A percentile compares a stretch with the other conserved stretches of the same genome.
phyloP scores from a whole-genome alignment of 2,888 invertebrate species.

The Camptogramma bilineatum region DNA sequence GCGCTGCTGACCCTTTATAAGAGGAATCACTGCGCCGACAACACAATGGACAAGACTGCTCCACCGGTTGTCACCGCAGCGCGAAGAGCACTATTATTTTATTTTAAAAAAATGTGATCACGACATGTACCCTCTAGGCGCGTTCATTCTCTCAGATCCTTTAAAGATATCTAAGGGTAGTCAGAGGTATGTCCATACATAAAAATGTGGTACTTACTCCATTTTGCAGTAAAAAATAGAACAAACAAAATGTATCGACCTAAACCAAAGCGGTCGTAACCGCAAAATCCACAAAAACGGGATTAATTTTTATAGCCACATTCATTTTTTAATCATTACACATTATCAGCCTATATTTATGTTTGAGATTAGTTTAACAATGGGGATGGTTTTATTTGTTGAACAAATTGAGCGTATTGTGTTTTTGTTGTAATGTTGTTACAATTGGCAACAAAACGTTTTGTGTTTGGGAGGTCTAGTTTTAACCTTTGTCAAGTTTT shows the following conservation, averaged over 20 bases:
- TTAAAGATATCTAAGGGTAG: too few relatives aligned
- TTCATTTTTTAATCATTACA: conserved; percentile 50
- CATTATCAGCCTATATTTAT: conserved; percentile 50
- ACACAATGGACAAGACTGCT: too few relatives aligned
- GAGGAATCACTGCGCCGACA: too few relatives aligned
- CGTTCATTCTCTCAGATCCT: too few relatives aligned
- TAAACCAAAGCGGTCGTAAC: conserved; percentile 27
- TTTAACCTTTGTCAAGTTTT: conserved; percentile 11
- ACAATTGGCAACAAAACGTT: conserved; percentile 43
- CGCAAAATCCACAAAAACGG: conserved; percentile 33
- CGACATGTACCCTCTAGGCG: too few relatives aligned
- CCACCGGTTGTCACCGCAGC: too few relatives aligned
- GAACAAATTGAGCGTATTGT: conserved; percentile 57
- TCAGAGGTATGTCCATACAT: too few relatives aligned
- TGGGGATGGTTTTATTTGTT: conserved; percentile 49
- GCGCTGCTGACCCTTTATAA: too few relatives aligned
- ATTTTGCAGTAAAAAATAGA: conserved; percentile 1
- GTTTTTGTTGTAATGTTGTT: conserved; percentile 46
- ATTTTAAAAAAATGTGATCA: too few relatives aligned
- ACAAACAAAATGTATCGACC: conserved; percentile 9
- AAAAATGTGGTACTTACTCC: too few relatives aligned
- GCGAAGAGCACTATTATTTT: too few relatives aligned
- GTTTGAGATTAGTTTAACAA: conserved; percentile 56
- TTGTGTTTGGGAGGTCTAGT: conserved; percentile 45
- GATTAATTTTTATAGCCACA: conserved; percentile 37